Conservation (phyloP, 2,113 vertebrate genomes). For the Diadophis punctatus region DNA sequence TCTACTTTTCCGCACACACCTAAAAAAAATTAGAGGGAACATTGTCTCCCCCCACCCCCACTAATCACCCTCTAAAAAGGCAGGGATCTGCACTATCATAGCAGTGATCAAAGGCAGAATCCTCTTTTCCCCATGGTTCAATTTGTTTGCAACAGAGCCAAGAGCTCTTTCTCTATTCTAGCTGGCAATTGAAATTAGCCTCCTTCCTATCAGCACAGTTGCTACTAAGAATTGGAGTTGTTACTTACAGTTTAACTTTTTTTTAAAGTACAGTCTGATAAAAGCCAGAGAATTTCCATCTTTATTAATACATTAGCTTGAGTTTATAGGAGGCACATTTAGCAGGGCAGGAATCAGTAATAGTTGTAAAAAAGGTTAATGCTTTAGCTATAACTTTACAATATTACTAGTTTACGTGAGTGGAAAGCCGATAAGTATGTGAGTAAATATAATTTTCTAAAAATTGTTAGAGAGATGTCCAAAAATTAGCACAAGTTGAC, state of each 20-base stretch:
- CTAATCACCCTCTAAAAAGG: neutral
- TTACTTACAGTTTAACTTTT: neutral
- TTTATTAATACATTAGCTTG: neutral
- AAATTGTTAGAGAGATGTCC: too few species aligned
- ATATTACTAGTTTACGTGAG: neutral
- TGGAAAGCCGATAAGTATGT: too few species aligned
- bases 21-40: too few species aligned
- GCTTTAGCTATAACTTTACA: neutral
- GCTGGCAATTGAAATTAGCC: neutral
- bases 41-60: too few species aligned
- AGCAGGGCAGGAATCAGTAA: neutral
- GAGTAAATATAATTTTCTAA: too few species aligned
- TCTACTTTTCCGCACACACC: too few species aligned
- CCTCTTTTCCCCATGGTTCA: neutral
- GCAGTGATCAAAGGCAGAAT: neutral
- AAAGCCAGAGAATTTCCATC: neutral
- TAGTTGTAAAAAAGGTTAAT: neutral
- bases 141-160: neutral
- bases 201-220: neutral
- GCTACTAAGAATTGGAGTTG: neutral
- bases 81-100: neutral
- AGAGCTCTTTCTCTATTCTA: neutral
- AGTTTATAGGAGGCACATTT: neutral
- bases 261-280: neutral
- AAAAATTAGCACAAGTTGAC: too few species aligned